These are phyloP conservation scores for Nomada fucata DNA, from an alignment of 2,888 invertebrate species.

Conservation along the genomic window DNA sequence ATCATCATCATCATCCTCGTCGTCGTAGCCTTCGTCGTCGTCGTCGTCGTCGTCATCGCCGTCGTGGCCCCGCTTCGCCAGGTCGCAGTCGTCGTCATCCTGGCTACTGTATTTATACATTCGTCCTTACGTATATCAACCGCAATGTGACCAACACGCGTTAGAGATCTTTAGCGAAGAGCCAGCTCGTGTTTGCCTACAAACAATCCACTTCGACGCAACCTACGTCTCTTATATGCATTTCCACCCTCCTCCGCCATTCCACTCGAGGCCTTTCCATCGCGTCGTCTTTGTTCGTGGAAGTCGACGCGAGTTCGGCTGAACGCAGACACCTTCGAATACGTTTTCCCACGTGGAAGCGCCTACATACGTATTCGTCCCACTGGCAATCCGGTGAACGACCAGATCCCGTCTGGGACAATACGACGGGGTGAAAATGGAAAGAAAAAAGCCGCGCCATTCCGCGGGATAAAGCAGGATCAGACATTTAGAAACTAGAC, in stretches of 20 bases:
- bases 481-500: conserved; percentile 13
- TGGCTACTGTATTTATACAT: conserved; percentile 26
- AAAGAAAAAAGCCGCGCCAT: not conserved
- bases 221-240: conserved; percentile 62
- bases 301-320: conserved; percentile 39
- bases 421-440: conserved; percentile 35
- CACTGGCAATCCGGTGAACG: conserved; percentile 60
- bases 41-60: conserved; percentile 39
- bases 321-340: conserved; percentile 34
- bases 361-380: conserved; percentile 38
- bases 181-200: conserved; percentile 74
- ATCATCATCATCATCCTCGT: conserved; percentile 52
- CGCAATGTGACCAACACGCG: conserved; percentile 40
- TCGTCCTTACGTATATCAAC: conserved; percentile 33
- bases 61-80: conserved; percentile 34
- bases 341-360: conserved; percentile 64
- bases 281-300: conserved; percentile 29
- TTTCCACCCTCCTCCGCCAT: conserved; percentile 52
- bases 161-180: conserved; percentile 27
- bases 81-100: conserved; percentile 42
- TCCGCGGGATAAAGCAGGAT: conserved; percentile 52
- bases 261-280: conserved; percentile 36
- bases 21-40: conserved; percentile 38
- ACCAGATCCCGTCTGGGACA: conserved; percentile 46
- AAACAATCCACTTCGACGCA: conserved; percentile 78